Evolutionary conservation across 2,113 vertebrate genomes (phyloP).

Genomic region (Lepisosteus osseus): DNA sequence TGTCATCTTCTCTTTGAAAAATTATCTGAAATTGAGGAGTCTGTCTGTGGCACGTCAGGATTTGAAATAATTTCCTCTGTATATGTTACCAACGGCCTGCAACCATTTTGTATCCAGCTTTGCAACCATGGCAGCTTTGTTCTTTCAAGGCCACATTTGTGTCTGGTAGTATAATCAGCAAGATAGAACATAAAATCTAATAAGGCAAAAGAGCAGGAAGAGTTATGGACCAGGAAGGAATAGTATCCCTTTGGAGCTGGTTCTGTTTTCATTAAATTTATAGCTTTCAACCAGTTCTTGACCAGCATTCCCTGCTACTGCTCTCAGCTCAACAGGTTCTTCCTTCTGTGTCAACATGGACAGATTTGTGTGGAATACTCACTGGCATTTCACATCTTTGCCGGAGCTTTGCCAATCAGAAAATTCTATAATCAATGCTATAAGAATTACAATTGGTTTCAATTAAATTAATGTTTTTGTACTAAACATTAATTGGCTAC

Average conservation of each 20-base stretch:
- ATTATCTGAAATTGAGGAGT: no score
- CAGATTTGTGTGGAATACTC: conserved; percentile 19
- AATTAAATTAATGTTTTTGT: no score
- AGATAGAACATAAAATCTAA: conserved; percentile 60
- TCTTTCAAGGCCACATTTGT: conserved; percentile 52
- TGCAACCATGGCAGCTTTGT: conserved; percentile 52
- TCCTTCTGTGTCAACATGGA: conserved; percentile 32
- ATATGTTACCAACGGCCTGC: background rate
- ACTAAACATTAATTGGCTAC: no score
- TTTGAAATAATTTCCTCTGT: background rate
- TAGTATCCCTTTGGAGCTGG: conserved; percentile 60
- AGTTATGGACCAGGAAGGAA: conserved; percentile 59
- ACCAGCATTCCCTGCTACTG: conserved; percentile 42
- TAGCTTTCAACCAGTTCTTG: conserved; percentile 47
- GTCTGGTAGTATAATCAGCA: conserved; percentile 63
- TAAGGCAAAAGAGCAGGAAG: conserved; percentile 46
- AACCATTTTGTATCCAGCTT: conserved; percentile 13
- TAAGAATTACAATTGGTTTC: no score
- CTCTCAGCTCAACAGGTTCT: conserved; percentile 31
- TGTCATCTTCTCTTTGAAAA: no score
- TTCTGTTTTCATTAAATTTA: conserved; percentile 64
- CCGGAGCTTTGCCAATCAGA: no score
- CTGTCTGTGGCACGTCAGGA: no score
- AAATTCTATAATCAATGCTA: no score
- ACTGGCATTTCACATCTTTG: background rate